A percentile compares a stretch with the other conserved stretches of the same genome.
Evolutionary conservation across 1,140 invertebrate genomes (phyloP).

Genomic region (Drosophila sp.): DNA sequence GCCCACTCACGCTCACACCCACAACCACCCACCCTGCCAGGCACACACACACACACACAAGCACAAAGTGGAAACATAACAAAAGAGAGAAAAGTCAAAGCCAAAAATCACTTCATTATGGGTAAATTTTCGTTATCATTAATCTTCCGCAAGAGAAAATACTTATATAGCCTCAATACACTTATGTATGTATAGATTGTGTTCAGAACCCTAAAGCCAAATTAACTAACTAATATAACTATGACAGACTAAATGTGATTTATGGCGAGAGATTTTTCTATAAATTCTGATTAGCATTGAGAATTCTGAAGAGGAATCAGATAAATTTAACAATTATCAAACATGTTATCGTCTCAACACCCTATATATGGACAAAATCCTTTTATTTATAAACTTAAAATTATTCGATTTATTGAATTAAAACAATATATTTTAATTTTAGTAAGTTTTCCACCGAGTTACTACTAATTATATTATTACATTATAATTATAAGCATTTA

Average conservation of each 20-base stretch:
- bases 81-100: slow-evolving; percentile 56
- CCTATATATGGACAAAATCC: too few relatives aligned
- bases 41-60: slow-evolving; percentile 12
- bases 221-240: slow-evolving; percentile 6
- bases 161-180: slow-evolving; percentile 57
- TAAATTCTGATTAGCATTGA: slow-evolving; percentile 62
- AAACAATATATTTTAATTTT: too few relatives aligned
- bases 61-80: slow-evolving; percentile 40
- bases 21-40: background rate
- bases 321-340: too few relatives aligned
- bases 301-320: slow-evolving; percentile 34
- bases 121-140: slow-evolving; percentile 58
- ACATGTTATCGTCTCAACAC: too few relatives aligned
- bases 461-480: too few relatives aligned
- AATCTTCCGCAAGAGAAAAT: slow-evolving; percentile 53
- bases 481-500: too few relatives aligned
- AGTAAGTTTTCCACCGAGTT: too few relatives aligned
- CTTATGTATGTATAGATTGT: slow-evolving; percentile 35
- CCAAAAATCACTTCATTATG: slow-evolving; percentile 77
- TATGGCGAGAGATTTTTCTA: slow-evolving; percentile 43
- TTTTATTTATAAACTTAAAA: too few relatives aligned
- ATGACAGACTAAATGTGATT: slow-evolving; percentile 71
- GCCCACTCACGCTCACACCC: slow-evolving; percentile 32
- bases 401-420: too few relatives aligned
- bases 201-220: background rate